phyloP scores from a whole-genome alignment of 2,113 vertebrate species.

The Seriola aureovittata region DNA sequence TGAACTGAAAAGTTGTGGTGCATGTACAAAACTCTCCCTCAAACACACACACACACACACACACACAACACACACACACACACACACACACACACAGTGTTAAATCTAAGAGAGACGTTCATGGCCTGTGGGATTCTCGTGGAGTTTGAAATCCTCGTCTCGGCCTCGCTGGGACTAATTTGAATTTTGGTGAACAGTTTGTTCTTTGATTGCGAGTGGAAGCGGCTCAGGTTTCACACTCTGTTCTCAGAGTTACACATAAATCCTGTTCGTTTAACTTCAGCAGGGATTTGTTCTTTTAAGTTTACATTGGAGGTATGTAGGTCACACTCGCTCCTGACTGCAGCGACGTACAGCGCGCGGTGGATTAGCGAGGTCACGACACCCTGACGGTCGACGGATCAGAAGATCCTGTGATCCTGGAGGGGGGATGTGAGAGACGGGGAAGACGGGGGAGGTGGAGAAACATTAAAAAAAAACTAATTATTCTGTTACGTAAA shows the following conservation, averaged over 20 bases:
- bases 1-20: too few relatives aligned
- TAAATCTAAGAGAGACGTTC: neutral
- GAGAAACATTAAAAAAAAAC: too few relatives aligned
- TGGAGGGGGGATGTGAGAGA: too few relatives aligned
- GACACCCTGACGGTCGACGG: too few relatives aligned
- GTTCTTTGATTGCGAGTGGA: slow-evolving; percentile 4
- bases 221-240: neutral
- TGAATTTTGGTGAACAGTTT: slow-evolving; percentile 10
- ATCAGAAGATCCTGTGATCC: too few relatives aligned
- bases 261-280: too few relatives aligned
- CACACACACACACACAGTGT: neutral
- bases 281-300: neutral
- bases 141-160: slow-evolving; percentile 1
- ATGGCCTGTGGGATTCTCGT: slow-evolving; percentile 9
- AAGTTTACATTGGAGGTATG: neutral
- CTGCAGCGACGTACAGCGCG: neutral
- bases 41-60: neutral
- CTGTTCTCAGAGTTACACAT: too few relatives aligned
- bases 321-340: neutral
- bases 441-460: too few relatives aligned
- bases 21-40: too few relatives aligned
- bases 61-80: neutral
- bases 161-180: neutral
- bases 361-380: too few relatives aligned
- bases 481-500: too few relatives aligned